Evolutionary conservation across 2,113 vertebrate genomes (phyloP).

Genomic region (Hyperopisus bebe): DNA sequence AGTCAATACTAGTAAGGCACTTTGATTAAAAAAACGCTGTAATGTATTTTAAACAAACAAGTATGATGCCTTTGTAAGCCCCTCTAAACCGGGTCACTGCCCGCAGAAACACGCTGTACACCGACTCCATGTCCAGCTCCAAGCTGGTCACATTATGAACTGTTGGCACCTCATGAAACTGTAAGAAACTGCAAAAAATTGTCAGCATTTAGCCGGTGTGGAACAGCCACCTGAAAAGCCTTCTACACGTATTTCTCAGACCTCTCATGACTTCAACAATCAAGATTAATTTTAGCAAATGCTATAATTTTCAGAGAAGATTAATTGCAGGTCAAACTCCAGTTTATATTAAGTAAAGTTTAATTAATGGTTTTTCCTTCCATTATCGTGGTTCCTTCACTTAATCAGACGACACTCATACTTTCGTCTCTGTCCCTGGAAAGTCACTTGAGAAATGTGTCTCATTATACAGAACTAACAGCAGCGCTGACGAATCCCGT

Average conservation of each 20-base stretch:
- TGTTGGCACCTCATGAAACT: neutral
- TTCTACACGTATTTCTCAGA: neutral
- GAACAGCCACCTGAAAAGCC: neutral
- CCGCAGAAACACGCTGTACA: neutral
- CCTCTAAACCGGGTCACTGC: neutral
- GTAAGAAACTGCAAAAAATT: neutral
- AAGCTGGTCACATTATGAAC: neutral
- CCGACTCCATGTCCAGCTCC: neutral
- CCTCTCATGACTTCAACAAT: neutral
- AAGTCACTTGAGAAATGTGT: neutral
- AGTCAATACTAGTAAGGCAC: neutral
- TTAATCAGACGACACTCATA: neutral
- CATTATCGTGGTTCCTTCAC: neutral
- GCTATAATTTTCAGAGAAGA: neutral
- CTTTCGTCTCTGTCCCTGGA: neutral
- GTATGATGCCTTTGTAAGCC: neutral
- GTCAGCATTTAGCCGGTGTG: neutral
- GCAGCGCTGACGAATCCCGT: neutral
- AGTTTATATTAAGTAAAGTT: slow-evolving; percentile 12
- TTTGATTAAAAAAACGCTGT: slow-evolving; percentile 5
- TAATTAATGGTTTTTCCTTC: neutral
- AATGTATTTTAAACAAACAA: slow-evolving; percentile 5
- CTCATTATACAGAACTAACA: neutral
- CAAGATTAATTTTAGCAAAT: neutral
- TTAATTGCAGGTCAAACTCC: slow-evolving; percentile 4